Conservation (phyloP, 2,113 vertebrate species). For the Ancistrus triradiatus region DNA sequence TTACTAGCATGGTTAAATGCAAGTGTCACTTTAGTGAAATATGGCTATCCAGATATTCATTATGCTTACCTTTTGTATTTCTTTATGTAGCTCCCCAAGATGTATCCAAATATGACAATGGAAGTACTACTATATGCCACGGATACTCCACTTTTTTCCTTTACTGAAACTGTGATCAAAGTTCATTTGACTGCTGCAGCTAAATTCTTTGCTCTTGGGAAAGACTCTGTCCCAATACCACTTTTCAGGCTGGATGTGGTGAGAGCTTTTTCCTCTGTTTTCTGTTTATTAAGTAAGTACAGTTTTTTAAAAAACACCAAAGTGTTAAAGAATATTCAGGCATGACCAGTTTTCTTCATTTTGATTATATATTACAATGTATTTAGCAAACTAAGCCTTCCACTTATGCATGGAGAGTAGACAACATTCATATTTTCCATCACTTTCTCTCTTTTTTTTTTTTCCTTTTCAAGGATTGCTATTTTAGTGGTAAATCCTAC, state of each 20-base stretch:
- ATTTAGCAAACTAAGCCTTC: too few species aligned
- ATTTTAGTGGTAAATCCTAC: conserved; percentile 13
- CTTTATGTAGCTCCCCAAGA: conserved; percentile 57
- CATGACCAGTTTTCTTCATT: too few species aligned
- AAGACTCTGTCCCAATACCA: conserved; percentile 37
- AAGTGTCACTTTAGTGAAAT: too few species aligned
- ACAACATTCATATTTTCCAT: too few species aligned
- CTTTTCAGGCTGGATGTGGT: conserved; percentile 46
- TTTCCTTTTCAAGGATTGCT: conserved; percentile 13
- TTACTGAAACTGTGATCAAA: conserved; percentile 44
- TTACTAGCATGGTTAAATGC: too few species aligned
- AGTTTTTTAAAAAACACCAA: too few species aligned
- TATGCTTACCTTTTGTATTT: neutral
- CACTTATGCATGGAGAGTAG: too few species aligned
- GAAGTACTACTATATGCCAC: conserved; percentile 53
- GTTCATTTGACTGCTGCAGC: conserved; percentile 10
- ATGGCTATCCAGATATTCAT: too few species aligned
- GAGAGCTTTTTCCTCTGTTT: conserved; percentile 14
- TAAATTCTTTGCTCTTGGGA: conserved; percentile 55
- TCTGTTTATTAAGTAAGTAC: too few species aligned
- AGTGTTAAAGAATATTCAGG: too few species aligned
- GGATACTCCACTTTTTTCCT: conserved; percentile 52
- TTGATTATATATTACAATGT: too few species aligned
- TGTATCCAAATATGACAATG: conserved; percentile 63
- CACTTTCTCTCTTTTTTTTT: conserved; percentile 2